These are phyloP conservation scores for Apis mellifera DNA, from an alignment of 1,140 invertebrate genomes.

Conservation along the genomic window DNA sequence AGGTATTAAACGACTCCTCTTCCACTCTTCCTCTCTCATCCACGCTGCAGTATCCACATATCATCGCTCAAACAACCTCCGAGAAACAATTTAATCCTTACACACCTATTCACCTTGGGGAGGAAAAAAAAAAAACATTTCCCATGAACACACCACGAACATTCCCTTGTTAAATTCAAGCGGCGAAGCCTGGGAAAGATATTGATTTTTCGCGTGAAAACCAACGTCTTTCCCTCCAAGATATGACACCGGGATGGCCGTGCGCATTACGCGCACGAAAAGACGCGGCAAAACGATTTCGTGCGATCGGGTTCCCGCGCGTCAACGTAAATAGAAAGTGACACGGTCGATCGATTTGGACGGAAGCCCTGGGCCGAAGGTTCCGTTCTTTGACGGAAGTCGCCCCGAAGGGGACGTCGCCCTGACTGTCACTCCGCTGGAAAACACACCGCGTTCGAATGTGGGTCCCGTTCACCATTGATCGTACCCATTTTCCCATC, in stretches of 20 bases:
- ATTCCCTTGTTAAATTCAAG: neutral
- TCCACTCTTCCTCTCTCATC: neutral
- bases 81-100: neutral
- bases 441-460: neutral
- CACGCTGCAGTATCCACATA: neutral
- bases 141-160: neutral
- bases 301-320: slow-evolving; percentile 14
- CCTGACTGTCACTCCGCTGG: neutral
- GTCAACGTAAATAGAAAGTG: slow-evolving; percentile 42
- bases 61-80: neutral
- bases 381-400: slow-evolving; percentile 40
- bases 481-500: neutral
- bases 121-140: neutral
- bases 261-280: neutral
- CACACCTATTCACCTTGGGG: neutral
- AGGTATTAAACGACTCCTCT: neutral
- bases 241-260: neutral
- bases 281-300: neutral
- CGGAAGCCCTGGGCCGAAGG: slow-evolving; percentile 23
- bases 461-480: neutral
- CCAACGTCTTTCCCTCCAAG: neutral
- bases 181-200: neutral
- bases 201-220: slow-evolving; percentile 11
- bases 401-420: slow-evolving; percentile 3
- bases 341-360: slow-evolving; percentile 45